phyloP scores from a whole-genome alignment of 53 echinoderm and acorn worm species.

The Echinometra lucunter region DNA sequence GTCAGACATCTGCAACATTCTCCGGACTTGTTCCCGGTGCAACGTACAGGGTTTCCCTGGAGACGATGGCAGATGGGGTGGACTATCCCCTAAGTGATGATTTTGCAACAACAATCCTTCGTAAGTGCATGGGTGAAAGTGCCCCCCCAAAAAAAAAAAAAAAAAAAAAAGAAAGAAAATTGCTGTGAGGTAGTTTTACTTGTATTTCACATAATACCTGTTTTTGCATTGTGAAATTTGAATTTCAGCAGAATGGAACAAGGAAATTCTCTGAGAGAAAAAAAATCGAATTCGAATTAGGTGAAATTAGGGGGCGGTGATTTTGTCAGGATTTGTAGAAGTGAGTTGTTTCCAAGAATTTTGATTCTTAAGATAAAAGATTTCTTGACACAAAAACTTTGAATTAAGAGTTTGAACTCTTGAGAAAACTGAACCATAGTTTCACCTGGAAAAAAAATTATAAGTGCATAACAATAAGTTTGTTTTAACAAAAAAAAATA shows the following conservation, averaged over 20 bases:
- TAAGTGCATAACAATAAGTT: too few species aligned
- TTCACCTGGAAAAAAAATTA: too few species aligned
- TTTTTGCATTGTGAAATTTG: neutral
- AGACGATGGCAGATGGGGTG: neutral
- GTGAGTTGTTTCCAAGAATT: too few species aligned
- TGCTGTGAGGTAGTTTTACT: neutral
- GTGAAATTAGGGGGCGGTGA: neutral
- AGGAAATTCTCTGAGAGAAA: too few species aligned
- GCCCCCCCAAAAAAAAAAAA: too few species aligned
- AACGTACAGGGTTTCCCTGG: constrained; percentile 10
- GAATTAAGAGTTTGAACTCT: too few species aligned
- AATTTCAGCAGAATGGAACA: neutral
- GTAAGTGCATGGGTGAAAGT: neutral
- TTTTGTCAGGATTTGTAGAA: neutral
- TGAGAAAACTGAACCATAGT: too few species aligned
- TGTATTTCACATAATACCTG: too few species aligned
- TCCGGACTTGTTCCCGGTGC: neutral
- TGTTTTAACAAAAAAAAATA: too few species aligned
- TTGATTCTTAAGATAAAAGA: too few species aligned
- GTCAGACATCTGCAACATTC: constrained; percentile 1
- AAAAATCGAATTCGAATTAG: too few species aligned
- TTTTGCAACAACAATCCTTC: constrained; percentile 12
- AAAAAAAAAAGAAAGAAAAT: neutral
- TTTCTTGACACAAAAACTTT: too few species aligned
- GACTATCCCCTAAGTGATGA: constrained; percentile 2